A percentile compares a stretch with the other conserved stretches of the same genome.
phyloP scores from a whole-genome alignment of 2,113 vertebrate genomes.

The Porphyrio hochstetteri region DNA sequence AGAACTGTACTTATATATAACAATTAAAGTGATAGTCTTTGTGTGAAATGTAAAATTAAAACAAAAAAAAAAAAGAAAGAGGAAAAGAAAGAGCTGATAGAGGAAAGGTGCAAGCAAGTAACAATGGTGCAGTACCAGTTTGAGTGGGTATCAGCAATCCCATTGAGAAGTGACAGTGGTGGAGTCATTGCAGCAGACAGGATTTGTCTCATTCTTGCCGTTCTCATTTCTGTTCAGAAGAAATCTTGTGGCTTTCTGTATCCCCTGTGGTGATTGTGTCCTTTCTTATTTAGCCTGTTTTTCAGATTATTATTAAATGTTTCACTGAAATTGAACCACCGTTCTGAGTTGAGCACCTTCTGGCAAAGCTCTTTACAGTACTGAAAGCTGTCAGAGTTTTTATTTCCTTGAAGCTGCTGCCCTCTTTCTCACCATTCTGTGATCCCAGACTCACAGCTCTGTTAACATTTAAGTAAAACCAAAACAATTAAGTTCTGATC shows the following conservation, averaged over 20 bases:
- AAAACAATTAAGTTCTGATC: background rate
- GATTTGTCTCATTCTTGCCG: background rate
- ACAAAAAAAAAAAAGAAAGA: background rate
- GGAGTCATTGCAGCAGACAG: background rate
- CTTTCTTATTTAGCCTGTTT: background rate
- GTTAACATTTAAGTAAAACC: background rate
- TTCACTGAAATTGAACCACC: background rate
- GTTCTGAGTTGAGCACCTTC: background rate
- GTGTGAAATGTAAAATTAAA: background rate
- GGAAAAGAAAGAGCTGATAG: background rate
- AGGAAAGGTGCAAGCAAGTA: background rate
- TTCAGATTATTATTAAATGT: background rate
- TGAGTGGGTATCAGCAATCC: background rate
- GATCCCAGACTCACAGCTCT: background rate
- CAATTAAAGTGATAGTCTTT: background rate
- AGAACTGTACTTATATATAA: background rate
- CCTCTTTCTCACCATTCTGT: background rate
- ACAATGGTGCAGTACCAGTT: background rate
- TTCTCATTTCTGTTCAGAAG: background rate
- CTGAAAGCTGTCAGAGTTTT: background rate
- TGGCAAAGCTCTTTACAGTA: background rate
- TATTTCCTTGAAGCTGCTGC: conserved; percentile 1
- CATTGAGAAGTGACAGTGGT: background rate
- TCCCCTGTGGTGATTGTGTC: background rate
- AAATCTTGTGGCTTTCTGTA: background rate